Evolutionary conservation across 2,888 invertebrate species (phyloP).

Genomic region (Pharmacophagus antenor): DNA sequence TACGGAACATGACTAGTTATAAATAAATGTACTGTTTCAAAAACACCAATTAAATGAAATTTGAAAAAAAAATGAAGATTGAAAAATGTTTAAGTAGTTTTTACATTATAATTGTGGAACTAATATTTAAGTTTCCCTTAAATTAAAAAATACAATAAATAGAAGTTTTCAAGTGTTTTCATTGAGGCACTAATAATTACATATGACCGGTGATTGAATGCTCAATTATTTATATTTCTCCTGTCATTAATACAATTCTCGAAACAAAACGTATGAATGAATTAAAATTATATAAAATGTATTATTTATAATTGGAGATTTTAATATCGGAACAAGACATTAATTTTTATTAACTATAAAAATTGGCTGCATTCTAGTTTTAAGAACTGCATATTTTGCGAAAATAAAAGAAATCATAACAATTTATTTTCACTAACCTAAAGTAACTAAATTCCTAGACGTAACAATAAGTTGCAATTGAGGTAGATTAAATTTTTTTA

Average conservation of each 20-base stretch:
- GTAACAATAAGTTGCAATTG: conserved; percentile 76
- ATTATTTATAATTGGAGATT: too few relatives aligned
- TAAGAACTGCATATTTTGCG: conserved; percentile 60
- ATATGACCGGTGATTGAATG: too few relatives aligned
- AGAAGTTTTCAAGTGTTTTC: too few relatives aligned
- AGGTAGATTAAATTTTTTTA: conserved; percentile 80
- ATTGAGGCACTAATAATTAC: too few relatives aligned
- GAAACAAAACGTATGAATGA: too few relatives aligned
- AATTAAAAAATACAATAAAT: too few relatives aligned
- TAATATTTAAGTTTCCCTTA: too few relatives aligned
- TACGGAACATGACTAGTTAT: conserved; percentile 69
- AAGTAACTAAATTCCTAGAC: conserved; percentile 71
- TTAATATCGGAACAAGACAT: conserved; percentile 68
- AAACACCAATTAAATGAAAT: conserved; percentile 37
- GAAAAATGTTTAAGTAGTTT: conserved; percentile 1
- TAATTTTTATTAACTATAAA: conserved; percentile 53
- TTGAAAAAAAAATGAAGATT: not conserved
- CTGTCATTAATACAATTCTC: too few relatives aligned
- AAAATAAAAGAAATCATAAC: conserved; percentile 53
- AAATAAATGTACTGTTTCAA: conserved; percentile 43
- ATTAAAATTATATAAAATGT: too few relatives aligned
- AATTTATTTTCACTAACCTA: conserved; percentile 71
- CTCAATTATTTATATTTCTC: too few relatives aligned
- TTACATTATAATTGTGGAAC: too few relatives aligned
- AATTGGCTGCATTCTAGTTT: conserved; percentile 51